A percentile compares a stretch with the other conserved stretches of the same genome.
These are phyloP conservation scores for Drosophila colorata DNA, from an alignment of 2,888 invertebrate species.

Conservation along the genomic window DNA sequence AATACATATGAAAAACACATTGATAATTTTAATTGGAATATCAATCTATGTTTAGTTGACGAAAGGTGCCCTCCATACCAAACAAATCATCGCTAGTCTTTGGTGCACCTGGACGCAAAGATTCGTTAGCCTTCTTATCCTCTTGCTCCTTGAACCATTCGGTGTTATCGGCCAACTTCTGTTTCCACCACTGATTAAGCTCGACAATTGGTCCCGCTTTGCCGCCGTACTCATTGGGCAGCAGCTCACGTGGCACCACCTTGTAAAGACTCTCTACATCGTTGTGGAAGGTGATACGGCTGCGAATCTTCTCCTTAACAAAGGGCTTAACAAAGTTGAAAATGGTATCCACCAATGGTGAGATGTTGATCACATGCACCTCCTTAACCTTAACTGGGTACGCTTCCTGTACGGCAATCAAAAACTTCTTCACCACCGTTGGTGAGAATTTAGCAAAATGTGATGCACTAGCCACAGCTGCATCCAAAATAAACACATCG, in stretches of 20 bases:
- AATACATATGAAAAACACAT: constrained; percentile 24
- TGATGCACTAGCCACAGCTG: constrained; percentile 90
- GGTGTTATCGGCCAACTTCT: constrained; percentile 91
- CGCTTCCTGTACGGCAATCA: constrained; percentile 94
- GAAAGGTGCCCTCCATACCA: constrained; percentile 95
- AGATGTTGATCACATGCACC: constrained; percentile 94
- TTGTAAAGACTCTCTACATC: constrained; percentile 91
- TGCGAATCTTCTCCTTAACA: constrained; percentile 94
- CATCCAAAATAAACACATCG: constrained; percentile 93
- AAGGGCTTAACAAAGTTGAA: constrained; percentile 94
- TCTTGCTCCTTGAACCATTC: constrained; percentile 94
- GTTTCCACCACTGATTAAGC: constrained; percentile 91
- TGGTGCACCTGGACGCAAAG: constrained; percentile 93
- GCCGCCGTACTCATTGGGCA: constrained; percentile 94
- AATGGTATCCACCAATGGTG: constrained; percentile 93
- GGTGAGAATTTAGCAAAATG: constrained; percentile 95
- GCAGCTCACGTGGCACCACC: constrained; percentile 91
- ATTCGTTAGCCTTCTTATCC: constrained; percentile 91
- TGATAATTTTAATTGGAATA: constrained; percentile 13
- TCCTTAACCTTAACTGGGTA: constrained; percentile 95
- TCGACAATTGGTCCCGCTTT: constrained; percentile 90
- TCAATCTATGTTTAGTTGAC: constrained; percentile 93
- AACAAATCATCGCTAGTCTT: constrained; percentile 94
- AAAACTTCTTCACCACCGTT: constrained; percentile 92
- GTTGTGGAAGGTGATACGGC: constrained; percentile 92